Conservation (phyloP, 2,797 vertebrate genomes). For the Parambassis ranga region DNA sequence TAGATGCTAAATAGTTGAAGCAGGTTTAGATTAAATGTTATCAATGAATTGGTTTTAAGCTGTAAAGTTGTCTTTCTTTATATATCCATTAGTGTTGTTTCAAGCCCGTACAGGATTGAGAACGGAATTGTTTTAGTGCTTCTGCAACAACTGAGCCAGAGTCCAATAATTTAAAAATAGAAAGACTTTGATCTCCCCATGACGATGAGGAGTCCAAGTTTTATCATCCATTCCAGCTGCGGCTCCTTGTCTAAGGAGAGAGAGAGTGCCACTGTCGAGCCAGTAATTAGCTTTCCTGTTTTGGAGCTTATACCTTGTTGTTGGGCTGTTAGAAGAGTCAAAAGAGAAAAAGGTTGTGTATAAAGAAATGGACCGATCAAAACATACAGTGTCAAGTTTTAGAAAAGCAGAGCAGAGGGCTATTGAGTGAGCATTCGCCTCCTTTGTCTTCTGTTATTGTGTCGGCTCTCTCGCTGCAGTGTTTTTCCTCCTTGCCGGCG, state of each 20-base stretch:
- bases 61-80: neutral
- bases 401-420: neutral
- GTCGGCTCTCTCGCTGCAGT: neutral
- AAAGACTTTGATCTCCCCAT: slow-evolving; percentile 61
- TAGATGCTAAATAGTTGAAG: too few species aligned
- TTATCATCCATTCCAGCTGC: slow-evolving; percentile 59
- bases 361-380: slow-evolving; percentile 29
- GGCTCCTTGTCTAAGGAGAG: slow-evolving; percentile 26
- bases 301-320: slow-evolving; percentile 31
- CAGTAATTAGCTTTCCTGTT: slow-evolving; percentile 50
- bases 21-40: too few species aligned
- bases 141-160: slow-evolving; percentile 23
- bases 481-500: neutral
- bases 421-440: slow-evolving; percentile 5
- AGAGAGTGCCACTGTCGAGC: slow-evolving; percentile 1
- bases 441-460: slow-evolving; percentile 22
- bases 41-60: too few species aligned
- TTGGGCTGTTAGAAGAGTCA: slow-evolving; percentile 26
- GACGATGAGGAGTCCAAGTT: slow-evolving; percentile 54
- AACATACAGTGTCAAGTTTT: slow-evolving; percentile 4
- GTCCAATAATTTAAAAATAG: slow-evolving; percentile 58
- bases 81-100: neutral
- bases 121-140: neutral
- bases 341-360: slow-evolving; percentile 28
- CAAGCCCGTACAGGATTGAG: neutral